These are phyloP conservation scores for Spisula subtruncata DNA, from an alignment of 2,888 invertebrate genomes.

Conservation along the genomic window DNA sequence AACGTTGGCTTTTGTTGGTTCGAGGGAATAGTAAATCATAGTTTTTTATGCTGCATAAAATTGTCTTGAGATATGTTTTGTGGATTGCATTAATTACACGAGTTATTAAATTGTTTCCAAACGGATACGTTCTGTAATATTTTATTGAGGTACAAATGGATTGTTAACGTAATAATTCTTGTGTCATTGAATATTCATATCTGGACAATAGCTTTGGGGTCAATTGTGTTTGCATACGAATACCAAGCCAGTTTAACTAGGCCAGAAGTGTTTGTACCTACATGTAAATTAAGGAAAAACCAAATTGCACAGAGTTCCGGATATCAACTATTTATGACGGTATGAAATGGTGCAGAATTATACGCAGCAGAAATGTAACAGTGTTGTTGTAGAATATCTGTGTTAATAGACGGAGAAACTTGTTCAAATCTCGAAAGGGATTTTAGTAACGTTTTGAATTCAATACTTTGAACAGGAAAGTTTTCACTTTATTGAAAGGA, in stretches of 20 bases:
- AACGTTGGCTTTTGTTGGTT: background rate
- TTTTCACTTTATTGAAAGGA: background rate
- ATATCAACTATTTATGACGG: background rate
- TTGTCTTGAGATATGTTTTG: background rate
- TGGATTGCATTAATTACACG: background rate
- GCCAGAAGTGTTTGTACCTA: too few relatives aligned
- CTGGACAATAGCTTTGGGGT: too few relatives aligned
- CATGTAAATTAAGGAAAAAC: too few relatives aligned
- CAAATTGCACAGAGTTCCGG: too few relatives aligned
- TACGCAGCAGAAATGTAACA: background rate
- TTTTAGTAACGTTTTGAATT: background rate
- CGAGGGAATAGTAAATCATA: background rate
- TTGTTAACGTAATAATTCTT: too few relatives aligned
- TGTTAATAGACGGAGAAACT: background rate
- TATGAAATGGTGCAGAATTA: background rate
- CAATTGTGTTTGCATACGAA: too few relatives aligned
- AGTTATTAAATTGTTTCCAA: background rate
- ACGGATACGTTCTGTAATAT: too few relatives aligned
- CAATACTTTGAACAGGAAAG: background rate
- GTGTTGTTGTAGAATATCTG: background rate
- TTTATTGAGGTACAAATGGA: background rate
- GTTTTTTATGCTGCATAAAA: background rate
- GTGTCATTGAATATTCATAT: too few relatives aligned
- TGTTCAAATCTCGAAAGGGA: background rate
- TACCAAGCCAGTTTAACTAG: too few relatives aligned